These are phyloP conservation scores for Cydia pomonella DNA, from an alignment of 1,140 invertebrate genomes.

Conservation along the genomic window DNA sequence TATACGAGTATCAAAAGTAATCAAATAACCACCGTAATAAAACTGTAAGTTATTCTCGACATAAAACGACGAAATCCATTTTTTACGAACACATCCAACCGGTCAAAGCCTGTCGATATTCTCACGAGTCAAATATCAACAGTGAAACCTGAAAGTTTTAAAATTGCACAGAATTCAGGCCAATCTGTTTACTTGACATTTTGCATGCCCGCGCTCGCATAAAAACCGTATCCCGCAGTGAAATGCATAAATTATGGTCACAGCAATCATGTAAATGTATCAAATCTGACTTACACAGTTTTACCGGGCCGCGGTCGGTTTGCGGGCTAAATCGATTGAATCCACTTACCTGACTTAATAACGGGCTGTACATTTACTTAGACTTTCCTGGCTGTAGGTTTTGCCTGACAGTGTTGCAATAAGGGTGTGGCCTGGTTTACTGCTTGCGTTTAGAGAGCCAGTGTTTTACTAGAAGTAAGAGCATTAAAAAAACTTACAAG, in stretches of 20 bases:
- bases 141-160: constrained; percentile 24
- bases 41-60: not conserved
- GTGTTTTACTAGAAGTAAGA: not conserved
- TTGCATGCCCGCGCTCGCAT: not conserved
- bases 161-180: constrained; percentile 11
- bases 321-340: constrained; percentile 28
- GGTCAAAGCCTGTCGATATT: not conserved
- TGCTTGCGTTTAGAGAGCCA: not conserved
- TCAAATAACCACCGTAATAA: not conserved
- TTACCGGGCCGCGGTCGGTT: constrained; percentile 26
- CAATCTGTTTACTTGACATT: constrained; percentile 29
- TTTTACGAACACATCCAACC: not conserved
- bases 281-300: constrained; percentile 33
- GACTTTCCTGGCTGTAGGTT: constrained; percentile 25
- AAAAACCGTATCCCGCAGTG: constrained; percentile 30
- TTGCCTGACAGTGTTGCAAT: constrained; percentile 27
- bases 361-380: constrained; percentile 26
- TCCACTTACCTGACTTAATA: constrained; percentile 30
- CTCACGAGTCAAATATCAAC: constrained; percentile 29
- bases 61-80: not conserved
- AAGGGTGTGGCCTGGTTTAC: constrained; percentile 17
- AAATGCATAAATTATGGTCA: constrained; percentile 32
- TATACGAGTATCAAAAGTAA: not conserved
- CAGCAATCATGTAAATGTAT: constrained; percentile 32
- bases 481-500: constrained; percentile 33